Evolutionary conservation across 2,113 vertebrate genomes (phyloP), one percentile per base, ranked within the genome.

Genomic region (Xiphophorus hellerii): DNA sequence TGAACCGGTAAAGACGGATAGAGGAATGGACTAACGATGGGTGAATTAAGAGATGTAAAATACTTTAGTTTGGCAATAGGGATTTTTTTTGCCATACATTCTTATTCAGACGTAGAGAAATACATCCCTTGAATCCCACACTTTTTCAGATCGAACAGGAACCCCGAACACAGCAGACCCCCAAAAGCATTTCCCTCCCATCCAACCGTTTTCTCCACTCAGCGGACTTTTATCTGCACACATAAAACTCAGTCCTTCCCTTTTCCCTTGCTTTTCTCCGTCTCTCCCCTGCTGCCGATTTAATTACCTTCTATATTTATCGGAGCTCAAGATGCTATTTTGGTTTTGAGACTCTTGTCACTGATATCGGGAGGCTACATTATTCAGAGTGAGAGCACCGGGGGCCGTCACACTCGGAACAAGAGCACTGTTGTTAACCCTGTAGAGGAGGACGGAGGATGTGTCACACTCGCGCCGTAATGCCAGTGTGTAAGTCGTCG

Each of bases 241-340:
- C 71, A 80, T 81, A 60, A 85, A 91, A 82, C 74, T 90, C 73
- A 91, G 87, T 89, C 76, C 84, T 76, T 83, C 76, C 71, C 61
- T 74, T 84, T 83, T 86, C 60, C 74, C 83, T 77, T 74, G 74
- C 74, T 86, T 88, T 86, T 88, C 88, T 82, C 86, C 69, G 14
- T 87, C 88, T 90, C 84, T 86, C 90, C 88, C 86, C 84, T 84
- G 83, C 90, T 90, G 89, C 89, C 79, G 84, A 91, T 93, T 90
- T 93, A 93, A 93, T 93, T 93, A 93, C 93, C 84, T 92, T 93
- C 93, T 93, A 93, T 93, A 93, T 93, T 93, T 93, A 93, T 92
- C 93, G 10, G 81, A 87, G 92, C 90, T 90, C 76, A 84, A 89
- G 92, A 89, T 91, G 90, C 93, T 93, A 93, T 93, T 93, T 92